Evolutionary conservation across 2,888 invertebrate species (phyloP), one percentile per base, ranked within the genome.

Genomic region (Laspeyria flexula): DNA sequence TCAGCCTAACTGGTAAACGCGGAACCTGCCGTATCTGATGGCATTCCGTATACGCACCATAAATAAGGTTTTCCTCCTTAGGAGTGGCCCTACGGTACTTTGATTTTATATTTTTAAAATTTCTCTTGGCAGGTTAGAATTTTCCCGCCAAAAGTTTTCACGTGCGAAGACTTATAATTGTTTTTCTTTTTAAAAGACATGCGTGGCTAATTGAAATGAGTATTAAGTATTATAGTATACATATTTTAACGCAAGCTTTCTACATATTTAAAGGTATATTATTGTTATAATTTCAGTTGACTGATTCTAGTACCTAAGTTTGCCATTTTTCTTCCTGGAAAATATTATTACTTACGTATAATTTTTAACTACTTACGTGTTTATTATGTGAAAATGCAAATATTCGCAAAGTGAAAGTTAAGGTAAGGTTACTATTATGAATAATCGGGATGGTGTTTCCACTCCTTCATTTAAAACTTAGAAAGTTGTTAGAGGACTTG

Each of bases 401-500:
- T n/a, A n/a, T n/a, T n/a, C n/a, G n/a, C n/a, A n/a, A n/a, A n/a
- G n/a, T n/a, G n/a, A n/a, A n/a, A n/a, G n/a, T n/a, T n/a, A n/a
- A n/a, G n/a, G n/a, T n/a, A n/a, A n/a, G n/a, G n/a, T n/a, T n/a
- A n/a, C 3, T 21, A 21, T 67, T 65, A 75, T 79, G 78, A 79
- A 77, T 85, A 79, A 81, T 81, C 75, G 75, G 81, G 80, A 81
- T 79, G 81, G 72, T 61, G 78, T 44, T 58, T 60, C 74, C 79
- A 65, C 79, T 71, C 76, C 77, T 72, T 54, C 52, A 55, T 53
- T 41, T 46, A 37, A 47, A 50, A 37, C 57, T 60, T 71, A 71
- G 73, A 73, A 74, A 73, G 71, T 60, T 47, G 60, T 51, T 56
- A 59, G 47, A 46, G 31, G 42, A 60, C 54, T 60, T 57, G 59